Conservation (phyloP, 2,797 vertebrate species). For the Chelonia mydas region DNA sequence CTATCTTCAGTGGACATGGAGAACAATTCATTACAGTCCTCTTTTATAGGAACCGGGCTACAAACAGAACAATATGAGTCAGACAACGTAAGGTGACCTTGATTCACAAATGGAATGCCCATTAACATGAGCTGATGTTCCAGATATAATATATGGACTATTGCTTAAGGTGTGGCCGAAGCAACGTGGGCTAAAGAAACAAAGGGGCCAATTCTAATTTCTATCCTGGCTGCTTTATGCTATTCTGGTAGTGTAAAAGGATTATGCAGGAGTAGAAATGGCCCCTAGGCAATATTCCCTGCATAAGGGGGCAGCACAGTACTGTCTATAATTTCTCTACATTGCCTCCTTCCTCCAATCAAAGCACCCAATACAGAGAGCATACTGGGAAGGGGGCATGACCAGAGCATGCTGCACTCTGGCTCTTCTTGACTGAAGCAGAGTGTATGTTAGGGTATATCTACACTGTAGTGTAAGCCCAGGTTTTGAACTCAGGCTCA, state of each 20-base stretch:
- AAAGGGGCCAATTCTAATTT: background rate
- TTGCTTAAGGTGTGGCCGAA: background rate
- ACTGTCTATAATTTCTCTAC: no score
- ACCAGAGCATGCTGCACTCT: background rate
- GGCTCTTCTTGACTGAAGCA: background rate
- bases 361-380: rapidly evolving
- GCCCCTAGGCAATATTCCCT: rapidly evolving
- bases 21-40: no score
- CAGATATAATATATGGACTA: background rate
- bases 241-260: background rate
- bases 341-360: background rate
- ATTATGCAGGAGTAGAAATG: background rate
- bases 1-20: no score
- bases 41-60: background rate
- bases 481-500: background rate
- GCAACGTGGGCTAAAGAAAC: background rate
- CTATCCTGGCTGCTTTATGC: background rate
- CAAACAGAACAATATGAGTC: background rate
- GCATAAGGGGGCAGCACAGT: rapidly evolving
- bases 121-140: background rate
- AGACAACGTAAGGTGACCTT: background rate
- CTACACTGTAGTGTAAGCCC: background rate
- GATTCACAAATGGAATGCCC: slow-evolving; percentile 12
- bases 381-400: rapidly evolving
- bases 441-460: rapidly evolving